These are phyloP conservation scores for Eidolon dupreanum DNA, from an alignment of 2,797 vertebrate species.

Conservation along the genomic window DNA sequence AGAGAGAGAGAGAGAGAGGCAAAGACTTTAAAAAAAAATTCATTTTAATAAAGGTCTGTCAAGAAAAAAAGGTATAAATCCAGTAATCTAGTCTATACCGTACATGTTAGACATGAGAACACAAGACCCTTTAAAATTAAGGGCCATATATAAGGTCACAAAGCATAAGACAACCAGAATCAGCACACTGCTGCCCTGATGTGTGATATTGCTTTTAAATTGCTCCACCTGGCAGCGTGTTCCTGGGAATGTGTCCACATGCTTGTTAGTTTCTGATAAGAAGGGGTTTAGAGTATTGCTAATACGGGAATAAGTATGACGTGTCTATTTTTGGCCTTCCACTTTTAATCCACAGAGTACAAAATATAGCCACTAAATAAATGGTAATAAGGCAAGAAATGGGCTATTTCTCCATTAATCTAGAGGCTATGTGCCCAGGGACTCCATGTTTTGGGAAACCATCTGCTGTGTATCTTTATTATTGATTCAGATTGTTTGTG, in stretches of 20 bases:
- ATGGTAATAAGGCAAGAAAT: not conserved
- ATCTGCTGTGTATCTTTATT: not conserved
- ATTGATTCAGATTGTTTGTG: not conserved
- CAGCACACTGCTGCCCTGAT: no score
- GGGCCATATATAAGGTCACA: not conserved
- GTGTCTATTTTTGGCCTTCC: conserved; percentile 10
- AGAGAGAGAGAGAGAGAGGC: no score
- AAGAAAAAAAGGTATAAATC: not conserved
- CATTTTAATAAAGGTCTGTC: not conserved
- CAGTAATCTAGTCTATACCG: not conserved
- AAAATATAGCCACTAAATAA: not conserved
- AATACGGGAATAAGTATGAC: not conserved
- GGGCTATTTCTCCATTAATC: not conserved
- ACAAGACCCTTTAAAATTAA: not conserved
- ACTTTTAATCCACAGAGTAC: not conserved
- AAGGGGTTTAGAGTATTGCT: not conserved
- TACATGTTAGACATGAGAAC: not conserved
- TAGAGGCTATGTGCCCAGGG: not conserved
- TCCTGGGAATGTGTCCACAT: not conserved
- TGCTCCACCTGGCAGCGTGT: not conserved
- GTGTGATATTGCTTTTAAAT: not conserved
- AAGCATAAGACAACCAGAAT: not conserved
- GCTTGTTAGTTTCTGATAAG: not conserved
- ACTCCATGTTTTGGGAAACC: not conserved
- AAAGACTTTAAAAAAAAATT: not conserved